A percentile compares a stretch with the other conserved stretches of the same genome.
Evolutionary conservation across 2,888 invertebrate species (phyloP).

Genomic region (Amblyjoppa fuscipennis): DNA sequence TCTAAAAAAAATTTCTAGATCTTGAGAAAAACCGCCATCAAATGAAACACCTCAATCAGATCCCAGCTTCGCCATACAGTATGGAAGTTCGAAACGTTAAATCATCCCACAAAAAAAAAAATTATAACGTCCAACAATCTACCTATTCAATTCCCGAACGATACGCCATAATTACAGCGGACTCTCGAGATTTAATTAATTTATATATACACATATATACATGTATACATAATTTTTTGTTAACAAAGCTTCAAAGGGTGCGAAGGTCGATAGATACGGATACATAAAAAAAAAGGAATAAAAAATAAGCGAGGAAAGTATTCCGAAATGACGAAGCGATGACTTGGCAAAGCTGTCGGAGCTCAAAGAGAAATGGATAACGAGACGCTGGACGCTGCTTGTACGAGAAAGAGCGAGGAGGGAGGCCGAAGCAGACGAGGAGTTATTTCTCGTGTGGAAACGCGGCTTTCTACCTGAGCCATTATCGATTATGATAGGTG

Average conservation of each 20-base stretch:
- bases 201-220: background rate
- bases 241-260: slow-evolving; percentile 30
- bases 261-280: background rate
- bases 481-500: slow-evolving; percentile 79
- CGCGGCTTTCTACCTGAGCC: slow-evolving; percentile 71
- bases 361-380: slow-evolving; percentile 77
- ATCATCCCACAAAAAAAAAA: too few species aligned
- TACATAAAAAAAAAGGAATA: slow-evolving; percentile 19
- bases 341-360: slow-evolving; percentile 78
- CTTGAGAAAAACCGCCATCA: too few species aligned
- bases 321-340: slow-evolving; percentile 80
- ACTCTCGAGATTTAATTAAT: too few species aligned
- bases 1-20: too few species aligned
- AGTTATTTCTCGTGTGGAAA: slow-evolving; percentile 11
- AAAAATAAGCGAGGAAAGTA: slow-evolving; percentile 58
- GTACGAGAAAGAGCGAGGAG: slow-evolving; percentile 29
- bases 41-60: too few species aligned
- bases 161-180: too few species aligned
- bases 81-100: too few species aligned
- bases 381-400: slow-evolving; percentile 59
- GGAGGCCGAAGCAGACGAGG: slow-evolving; percentile 2
- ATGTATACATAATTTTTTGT: background rate
- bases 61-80: too few species aligned
- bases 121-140: too few species aligned
- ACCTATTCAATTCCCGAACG: too few species aligned